Evolutionary conservation across 2,888 invertebrate species (phyloP).

Genomic region (Drosophila multiciliata): DNA sequence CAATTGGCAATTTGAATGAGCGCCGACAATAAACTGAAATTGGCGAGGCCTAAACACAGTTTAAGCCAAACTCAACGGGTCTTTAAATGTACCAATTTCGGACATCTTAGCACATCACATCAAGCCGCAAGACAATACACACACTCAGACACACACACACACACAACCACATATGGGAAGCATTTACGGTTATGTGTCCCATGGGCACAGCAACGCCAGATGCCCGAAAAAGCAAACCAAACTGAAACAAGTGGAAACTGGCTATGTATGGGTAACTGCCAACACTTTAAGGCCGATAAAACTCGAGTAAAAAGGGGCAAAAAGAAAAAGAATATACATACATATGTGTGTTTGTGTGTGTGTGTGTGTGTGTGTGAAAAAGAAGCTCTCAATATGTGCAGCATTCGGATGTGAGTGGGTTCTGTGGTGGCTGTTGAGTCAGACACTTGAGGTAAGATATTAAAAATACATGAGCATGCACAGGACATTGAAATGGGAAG

Average conservation of each 20-base stretch:
- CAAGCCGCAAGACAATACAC: conserved; percentile 38
- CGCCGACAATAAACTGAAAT: conserved; percentile 46
- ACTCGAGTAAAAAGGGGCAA: conserved; percentile 67
- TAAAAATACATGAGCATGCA: conserved; percentile 77
- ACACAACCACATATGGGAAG: conserved; percentile 21
- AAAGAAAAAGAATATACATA: not conserved
- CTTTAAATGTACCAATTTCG: conserved; percentile 70
- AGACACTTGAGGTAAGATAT: conserved; percentile 79
- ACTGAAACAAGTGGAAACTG: conserved; percentile 25
- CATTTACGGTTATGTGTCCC: conserved; percentile 79
- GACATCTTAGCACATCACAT: conserved; percentile 49
- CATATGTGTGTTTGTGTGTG: conserved; percentile 8
- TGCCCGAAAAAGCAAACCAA: conserved; percentile 40
- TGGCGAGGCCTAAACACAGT: conserved; percentile 52
- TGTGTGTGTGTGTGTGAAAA: conserved; percentile 10
- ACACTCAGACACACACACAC: not conserved
- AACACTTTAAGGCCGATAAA: conserved; percentile 79
- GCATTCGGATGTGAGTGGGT: conserved; percentile 9
- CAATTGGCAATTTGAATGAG: conserved; percentile 33
- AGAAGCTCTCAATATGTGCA: conserved; percentile 29
- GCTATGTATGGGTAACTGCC: conserved; percentile 53
- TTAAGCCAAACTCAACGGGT: conserved; percentile 56
- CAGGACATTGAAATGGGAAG: conserved; percentile 14
- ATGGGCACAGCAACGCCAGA: conserved; percentile 55
- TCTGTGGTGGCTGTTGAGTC: conserved; percentile 43